A percentile compares a stretch with the other conserved stretches of the same genome.
phyloP scores from a whole-genome alignment of 2,888 invertebrate species.

The Glyphotaelius pellucidus region DNA sequence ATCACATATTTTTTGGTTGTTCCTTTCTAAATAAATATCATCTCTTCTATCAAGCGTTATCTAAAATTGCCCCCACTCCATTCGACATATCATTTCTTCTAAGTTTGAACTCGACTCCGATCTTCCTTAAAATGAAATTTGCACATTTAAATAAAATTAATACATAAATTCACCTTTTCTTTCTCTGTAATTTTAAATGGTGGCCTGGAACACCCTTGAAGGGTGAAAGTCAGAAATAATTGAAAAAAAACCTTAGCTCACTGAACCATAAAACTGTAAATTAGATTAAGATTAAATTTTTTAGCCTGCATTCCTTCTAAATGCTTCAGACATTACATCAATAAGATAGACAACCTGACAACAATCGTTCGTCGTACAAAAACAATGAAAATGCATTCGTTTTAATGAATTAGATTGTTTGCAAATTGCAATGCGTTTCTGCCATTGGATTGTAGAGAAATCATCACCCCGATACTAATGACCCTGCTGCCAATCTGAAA shows the following conservation, averaged over 20 bases:
- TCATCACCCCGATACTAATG: background rate
- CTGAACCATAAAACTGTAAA: background rate
- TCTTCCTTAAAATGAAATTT: too few relatives aligned
- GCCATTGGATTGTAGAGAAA: background rate
- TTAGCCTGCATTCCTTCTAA: background rate
- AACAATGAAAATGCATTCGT: background rate
- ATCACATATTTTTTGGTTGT: too few relatives aligned
- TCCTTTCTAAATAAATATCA: too few relatives aligned
- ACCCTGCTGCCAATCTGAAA: background rate
- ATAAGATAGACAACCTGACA: background rate
- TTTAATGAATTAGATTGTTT: background rate
- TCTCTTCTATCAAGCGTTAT: too few relatives aligned
- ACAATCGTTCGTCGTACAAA: background rate
- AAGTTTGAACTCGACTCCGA: too few relatives aligned
- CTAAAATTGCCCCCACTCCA: too few relatives aligned
- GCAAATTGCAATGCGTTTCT: background rate
- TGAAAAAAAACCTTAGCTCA: background rate
- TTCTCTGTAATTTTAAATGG: too few relatives aligned
- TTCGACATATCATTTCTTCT: too few relatives aligned
- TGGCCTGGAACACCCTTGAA: too few relatives aligned
- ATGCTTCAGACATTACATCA: background rate
- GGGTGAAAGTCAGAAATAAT: too few relatives aligned
- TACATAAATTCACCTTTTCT: too few relatives aligned
- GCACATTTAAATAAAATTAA: too few relatives aligned
- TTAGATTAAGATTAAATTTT: background rate